Evolutionary conservation across 2,888 invertebrate species (phyloP), one percentile per base, ranked within the genome.

Genomic region (Brachylomia viminalis): DNA sequence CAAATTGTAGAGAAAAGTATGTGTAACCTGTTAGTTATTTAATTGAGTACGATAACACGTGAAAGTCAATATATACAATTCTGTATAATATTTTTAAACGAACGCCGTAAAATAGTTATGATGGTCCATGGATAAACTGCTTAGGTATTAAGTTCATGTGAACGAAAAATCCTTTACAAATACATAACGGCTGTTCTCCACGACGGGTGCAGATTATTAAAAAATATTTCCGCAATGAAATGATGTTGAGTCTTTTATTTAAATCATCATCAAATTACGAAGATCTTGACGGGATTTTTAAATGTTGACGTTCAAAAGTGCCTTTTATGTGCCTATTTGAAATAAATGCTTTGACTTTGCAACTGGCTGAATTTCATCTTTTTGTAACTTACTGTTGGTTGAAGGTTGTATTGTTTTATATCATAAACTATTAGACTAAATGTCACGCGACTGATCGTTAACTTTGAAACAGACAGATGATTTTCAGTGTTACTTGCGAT

Each of bases 61-160:
- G 23, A 72, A 72, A 23, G 17, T 30, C 17, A 72, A 38, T 52
- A 10, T 42, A 42, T 45, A 59, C 10, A 70, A 47, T 27, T 61
- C 13, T 38, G 8, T 64, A 38, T 6, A 61, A n/a, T 65, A 70
- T 15, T 20, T 27, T 23, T 42, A 17, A 27, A 70, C 72, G 27
- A 52, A 38, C 15, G 17, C 1, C 27, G 17, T 72, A 38, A 69
- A 69, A 70, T 42, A 42, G 13, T 54, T 52, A 54, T 42, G 42
- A 72, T 70, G 30, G 38, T 27, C 8, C 17, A 42, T 42, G 11
- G 49, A 70, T 52, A 49, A 20, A 23, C n/a, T 38, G 27, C 4
- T 69, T 30, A 47, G 38, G 6, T 38, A 23, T 33, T 33, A 33
- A 38, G n/a, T 45, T 45, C 17, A 10, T 45, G 62, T 61, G 20